Evolutionary conservation across 2,113 vertebrate genomes (phyloP).

Genomic region (Artemisiospiza belli): DNA sequence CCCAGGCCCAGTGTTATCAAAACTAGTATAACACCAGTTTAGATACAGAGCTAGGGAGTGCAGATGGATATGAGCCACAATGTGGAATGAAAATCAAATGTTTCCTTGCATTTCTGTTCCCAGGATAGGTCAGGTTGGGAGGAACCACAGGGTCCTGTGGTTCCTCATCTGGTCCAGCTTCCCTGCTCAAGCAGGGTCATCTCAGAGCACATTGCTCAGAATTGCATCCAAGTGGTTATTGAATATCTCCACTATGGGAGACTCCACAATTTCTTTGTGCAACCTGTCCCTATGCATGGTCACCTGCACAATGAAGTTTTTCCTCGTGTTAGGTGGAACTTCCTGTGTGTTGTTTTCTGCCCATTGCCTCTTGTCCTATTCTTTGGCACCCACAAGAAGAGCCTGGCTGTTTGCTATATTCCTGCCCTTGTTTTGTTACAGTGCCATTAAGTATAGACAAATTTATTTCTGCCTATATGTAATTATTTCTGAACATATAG

Average conservation of each 20-base stretch:
- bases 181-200: neutral
- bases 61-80: neutral
- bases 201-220: neutral
- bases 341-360: neutral
- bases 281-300: accelerated
- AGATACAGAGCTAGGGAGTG: neutral
- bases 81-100: neutral
- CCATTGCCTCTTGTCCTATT: neutral
- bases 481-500: neutral
- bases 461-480: neutral
- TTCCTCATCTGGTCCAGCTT: neutral
- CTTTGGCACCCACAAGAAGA: neutral
- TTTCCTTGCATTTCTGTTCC: neutral
- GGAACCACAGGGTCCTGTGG: no score
- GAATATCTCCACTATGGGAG: neutral
- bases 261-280: neutral
- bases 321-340: neutral
- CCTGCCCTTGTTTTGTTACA: neutral
- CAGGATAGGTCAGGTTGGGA: neutral
- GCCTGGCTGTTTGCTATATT: neutral
- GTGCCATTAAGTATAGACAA: neutral
- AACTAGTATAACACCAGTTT: neutral
- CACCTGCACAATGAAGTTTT: neutral
- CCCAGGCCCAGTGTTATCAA: neutral
- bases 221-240: neutral